Evolutionary conservation across 2,797 vertebrate species (phyloP).

Genomic region (Syngnathus acus): DNA sequence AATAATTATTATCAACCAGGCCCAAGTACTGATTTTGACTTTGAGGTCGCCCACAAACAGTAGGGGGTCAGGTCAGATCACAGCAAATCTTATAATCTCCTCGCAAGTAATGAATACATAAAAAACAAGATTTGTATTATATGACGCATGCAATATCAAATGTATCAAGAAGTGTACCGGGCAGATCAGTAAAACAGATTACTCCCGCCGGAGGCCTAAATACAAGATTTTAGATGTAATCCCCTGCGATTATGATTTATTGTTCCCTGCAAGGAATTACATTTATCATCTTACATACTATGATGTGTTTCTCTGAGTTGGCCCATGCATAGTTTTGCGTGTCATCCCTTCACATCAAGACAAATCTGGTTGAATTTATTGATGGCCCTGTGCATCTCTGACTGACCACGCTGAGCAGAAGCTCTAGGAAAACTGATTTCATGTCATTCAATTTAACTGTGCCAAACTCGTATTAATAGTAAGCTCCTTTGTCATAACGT

Average conservation of each 20-base stretch:
- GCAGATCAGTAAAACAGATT: constrained; percentile 75
- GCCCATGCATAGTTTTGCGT: constrained; percentile 48
- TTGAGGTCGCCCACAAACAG: constrained; percentile 38
- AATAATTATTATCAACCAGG: constrained; percentile 48
- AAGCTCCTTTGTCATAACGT: constrained; percentile 21
- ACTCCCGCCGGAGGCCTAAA: constrained; percentile 69
- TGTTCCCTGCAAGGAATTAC: constrained; percentile 77
- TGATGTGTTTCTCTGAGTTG: constrained; percentile 69
- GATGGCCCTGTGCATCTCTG: constrained; percentile 36
- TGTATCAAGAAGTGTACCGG: constrained; percentile 52
- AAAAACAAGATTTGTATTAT: constrained; percentile 80
- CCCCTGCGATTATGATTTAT: constrained; percentile 79
- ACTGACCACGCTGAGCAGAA: constrained; percentile 27
- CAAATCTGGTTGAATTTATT: constrained; percentile 47
- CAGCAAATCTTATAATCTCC: constrained; percentile 80
- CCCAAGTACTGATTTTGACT: constrained; percentile 66
- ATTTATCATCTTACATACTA: constrained; percentile 72
- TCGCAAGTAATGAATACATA: constrained; percentile 67
- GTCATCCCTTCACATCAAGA: constrained; percentile 55
- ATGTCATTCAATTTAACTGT: constrained; percentile 50
- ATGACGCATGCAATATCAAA: constrained; percentile 76
- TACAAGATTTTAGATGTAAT: constrained; percentile 80
- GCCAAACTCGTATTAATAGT: constrained; percentile 35
- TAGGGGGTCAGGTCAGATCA: constrained; percentile 61
- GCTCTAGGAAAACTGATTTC: constrained; percentile 45